phyloP scores from a whole-genome alignment of 2,888 invertebrate species.

The Caenorhabditis drosophilae region DNA sequence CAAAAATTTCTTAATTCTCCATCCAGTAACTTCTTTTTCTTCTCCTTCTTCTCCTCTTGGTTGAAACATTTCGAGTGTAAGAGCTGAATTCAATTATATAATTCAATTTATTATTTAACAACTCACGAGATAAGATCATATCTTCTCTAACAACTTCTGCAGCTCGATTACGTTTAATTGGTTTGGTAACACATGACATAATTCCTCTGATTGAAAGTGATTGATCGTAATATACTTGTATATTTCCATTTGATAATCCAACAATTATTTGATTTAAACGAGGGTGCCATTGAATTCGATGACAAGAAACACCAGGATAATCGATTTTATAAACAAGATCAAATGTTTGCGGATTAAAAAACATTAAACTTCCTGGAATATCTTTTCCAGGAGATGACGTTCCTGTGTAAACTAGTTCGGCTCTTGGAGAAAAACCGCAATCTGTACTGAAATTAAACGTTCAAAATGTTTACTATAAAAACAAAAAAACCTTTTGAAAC shows the following conservation, averaged over 20 bases:
- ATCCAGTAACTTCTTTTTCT: slow-evolving; percentile 66
- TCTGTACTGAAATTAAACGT: slow-evolving; percentile 72
- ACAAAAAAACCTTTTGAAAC: slow-evolving; percentile 76
- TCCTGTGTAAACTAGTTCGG: slow-evolving; percentile 85
- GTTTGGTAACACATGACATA: slow-evolving; percentile 80
- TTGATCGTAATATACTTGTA: slow-evolving; percentile 89
- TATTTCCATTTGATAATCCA: slow-evolving; percentile 78
- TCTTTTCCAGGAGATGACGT: slow-evolving; percentile 77
- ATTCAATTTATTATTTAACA: not conserved
- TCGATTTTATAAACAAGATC: slow-evolving; percentile 79
- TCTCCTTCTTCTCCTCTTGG: slow-evolving; percentile 74
- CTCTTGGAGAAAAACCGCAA: slow-evolving; percentile 87
- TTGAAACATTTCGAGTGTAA: slow-evolving; percentile 89
- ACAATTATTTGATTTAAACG: slow-evolving; percentile 95
- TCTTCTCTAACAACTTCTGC: slow-evolving; percentile 86
- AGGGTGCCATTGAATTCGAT: slow-evolving; percentile 92
- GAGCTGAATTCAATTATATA: slow-evolving; percentile 72
- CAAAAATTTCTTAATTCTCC: slow-evolving; percentile 63
- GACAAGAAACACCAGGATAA: slow-evolving; percentile 80
- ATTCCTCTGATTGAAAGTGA: slow-evolving; percentile 84
- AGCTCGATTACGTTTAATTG: slow-evolving; percentile 67
- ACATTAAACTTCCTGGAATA: slow-evolving; percentile 77
- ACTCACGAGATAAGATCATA: slow-evolving; percentile 86
- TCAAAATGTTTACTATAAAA: not conserved
- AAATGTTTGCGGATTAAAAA: slow-evolving; percentile 82